Conservation (phyloP, 2,888 invertebrate species). For the Timandra comae region DNA sequence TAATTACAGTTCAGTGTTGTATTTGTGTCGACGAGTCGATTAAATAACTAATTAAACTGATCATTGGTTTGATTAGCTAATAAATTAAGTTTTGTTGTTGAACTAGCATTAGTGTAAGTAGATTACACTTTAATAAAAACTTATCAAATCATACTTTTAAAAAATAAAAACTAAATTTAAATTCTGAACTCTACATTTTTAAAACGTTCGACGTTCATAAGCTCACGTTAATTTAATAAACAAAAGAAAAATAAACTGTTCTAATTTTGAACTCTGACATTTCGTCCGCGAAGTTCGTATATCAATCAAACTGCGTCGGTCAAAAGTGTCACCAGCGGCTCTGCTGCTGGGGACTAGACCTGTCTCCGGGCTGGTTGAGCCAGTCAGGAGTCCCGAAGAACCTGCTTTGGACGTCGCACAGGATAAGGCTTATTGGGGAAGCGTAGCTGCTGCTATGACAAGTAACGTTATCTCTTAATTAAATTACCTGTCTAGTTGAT, state of each 20-base stretch:
- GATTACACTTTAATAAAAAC: too few relatives aligned
- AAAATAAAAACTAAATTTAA: slow-evolving; percentile 5
- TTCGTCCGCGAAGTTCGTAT: slow-evolving; percentile 16
- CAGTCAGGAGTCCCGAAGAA: slow-evolving; percentile 66
- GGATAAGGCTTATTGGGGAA: slow-evolving; percentile 72
- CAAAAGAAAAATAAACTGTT: too few relatives aligned
- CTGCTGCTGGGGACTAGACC: slow-evolving; percentile 77
- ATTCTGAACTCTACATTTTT: too few relatives aligned
- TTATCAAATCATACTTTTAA: background rate
- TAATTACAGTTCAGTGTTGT: slow-evolving; percentile 40
- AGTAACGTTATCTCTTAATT: too few relatives aligned
- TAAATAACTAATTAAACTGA: slow-evolving; percentile 19
- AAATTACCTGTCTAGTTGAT: too few relatives aligned
- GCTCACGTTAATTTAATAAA: too few relatives aligned
- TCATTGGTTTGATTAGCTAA: slow-evolving; percentile 23
- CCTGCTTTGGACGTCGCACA: slow-evolving; percentile 70
- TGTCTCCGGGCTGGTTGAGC: slow-evolving; percentile 69
- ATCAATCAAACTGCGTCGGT: slow-evolving; percentile 66
- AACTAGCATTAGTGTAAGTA: too few relatives aligned
- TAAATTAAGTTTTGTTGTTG: too few relatives aligned
- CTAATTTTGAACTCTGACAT: too few relatives aligned
- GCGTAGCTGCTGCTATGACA: slow-evolving; percentile 58
- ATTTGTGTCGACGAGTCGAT: slow-evolving; percentile 31
- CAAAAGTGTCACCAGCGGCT: slow-evolving; percentile 70
- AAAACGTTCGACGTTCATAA: too few relatives aligned